Evolutionary conservation across 1,140 invertebrate genomes (phyloP).

Genomic region (Drosophila dunni): DNA sequence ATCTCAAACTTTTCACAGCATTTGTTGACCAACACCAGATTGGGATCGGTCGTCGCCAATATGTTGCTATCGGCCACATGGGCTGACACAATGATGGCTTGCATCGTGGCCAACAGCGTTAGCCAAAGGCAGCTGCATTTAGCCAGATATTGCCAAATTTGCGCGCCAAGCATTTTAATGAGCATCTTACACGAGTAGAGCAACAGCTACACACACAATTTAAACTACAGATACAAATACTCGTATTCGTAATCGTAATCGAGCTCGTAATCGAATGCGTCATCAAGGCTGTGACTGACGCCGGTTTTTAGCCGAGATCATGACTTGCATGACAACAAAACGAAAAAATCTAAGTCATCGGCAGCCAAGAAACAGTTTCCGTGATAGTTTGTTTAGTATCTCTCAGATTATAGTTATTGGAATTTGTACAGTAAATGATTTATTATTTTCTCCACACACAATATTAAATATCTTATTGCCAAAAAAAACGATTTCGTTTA

Average conservation of each 20-base stretch:
- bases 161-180: slow-evolving; percentile 63
- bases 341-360: slow-evolving; percentile 23
- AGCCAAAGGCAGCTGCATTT: slow-evolving; percentile 58
- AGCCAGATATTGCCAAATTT: slow-evolving; percentile 49
- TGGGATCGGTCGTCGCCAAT: slow-evolving; percentile 34
- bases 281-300: slow-evolving; percentile 66
- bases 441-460: slow-evolving; percentile 6
- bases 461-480: slow-evolving; percentile 27
- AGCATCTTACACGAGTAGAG: slow-evolving; percentile 48
- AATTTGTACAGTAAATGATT: neutral
- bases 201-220: slow-evolving; percentile 31
- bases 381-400: neutral
- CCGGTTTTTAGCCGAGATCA: slow-evolving; percentile 75
- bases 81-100: slow-evolving; percentile 21
- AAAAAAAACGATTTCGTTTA: slow-evolving; percentile 28
- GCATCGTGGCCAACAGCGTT: slow-evolving; percentile 8
- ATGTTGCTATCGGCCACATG: slow-evolving; percentile 56
- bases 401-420: neutral
- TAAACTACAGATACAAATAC: slow-evolving; percentile 26
- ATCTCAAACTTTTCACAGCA: slow-evolving; percentile 91
- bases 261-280: slow-evolving; percentile 64
- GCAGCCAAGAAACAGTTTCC: slow-evolving; percentile 15
- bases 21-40: slow-evolving; percentile 87
- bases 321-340: slow-evolving; percentile 59
- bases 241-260: slow-evolving; percentile 11